Base-by-base conservation (phyloP, 1,140 invertebrate genomes). In the Pseudomyrmex concolor region DNA sequence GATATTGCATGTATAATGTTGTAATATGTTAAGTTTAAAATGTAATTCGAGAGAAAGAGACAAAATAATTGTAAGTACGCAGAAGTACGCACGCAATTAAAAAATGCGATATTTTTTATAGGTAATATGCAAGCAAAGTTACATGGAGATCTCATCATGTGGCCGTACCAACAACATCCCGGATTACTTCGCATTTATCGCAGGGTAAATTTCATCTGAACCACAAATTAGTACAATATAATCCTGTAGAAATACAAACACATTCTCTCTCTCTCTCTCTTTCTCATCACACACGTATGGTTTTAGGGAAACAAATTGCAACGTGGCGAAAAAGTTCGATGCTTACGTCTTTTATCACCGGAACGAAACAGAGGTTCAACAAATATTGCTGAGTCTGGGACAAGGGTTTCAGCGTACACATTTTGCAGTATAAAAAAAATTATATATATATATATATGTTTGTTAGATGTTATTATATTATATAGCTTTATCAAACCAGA, bases 101-200 rank as follows among this genome's bases (percentile, higher is more conserved):
- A 19, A 13, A 5, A 25, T 0, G 13, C 73, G 10, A 48, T 76
- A 71, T 17, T 17, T 70, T 50, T 64, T 86, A 2, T 78, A 94
- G 94, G 72, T 92, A 13, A 86, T 96, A 43, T 91, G 95, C 74
- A 94, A 95, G 80, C 95, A 96, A 90, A 95, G 94, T 48, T 96
- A 95, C 85, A 96, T 96, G 93, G 95, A 96, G 91, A 96, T 96
- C 63, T 96, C 96, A 2, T 95, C 96, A 0, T 96, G 96, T 92
- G 96, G 96, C 12, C 92, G 95, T 73, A 94, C 95, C 13, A 91
- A 92, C 2, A 94, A 95, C 80, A 92, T 94, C 86, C 94, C 95
- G 15, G 90, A 95, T 88, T 94, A 95, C 90, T 96, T 96, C 92
- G 95, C 95, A 73, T 96, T 95, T 87, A 96, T 96, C 89, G 95